Evolutionary conservation across 2,888 invertebrate genomes (phyloP).

Genomic region (Amaurobius ferox): DNA sequence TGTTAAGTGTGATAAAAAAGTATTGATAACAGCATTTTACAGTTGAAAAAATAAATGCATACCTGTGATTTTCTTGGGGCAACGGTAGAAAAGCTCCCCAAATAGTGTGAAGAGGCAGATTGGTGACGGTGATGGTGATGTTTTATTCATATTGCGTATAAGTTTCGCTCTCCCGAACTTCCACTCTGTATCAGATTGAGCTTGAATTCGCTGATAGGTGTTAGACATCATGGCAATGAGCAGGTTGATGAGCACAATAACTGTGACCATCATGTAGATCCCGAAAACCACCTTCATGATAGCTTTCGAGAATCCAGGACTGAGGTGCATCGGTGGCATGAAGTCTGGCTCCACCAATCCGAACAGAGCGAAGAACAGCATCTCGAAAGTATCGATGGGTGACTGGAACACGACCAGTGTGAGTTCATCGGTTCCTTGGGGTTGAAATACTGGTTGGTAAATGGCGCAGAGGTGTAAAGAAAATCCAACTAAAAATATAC

Average conservation of each 20-base stretch:
- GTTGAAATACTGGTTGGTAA: slow-evolving; percentile 86
- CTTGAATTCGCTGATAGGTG: slow-evolving; percentile 99
- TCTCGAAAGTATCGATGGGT: slow-evolving; percentile 94
- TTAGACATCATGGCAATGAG: slow-evolving; percentile 99
- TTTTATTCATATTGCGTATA: slow-evolving; percentile 98
- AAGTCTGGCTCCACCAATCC: slow-evolving; percentile 87
- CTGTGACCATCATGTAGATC: slow-evolving; percentile 97
- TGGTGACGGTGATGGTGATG: slow-evolving; percentile 97
- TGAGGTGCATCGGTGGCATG: slow-evolving; percentile 80
- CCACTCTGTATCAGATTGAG: slow-evolving; percentile 99
- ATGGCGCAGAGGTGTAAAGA: slow-evolving; percentile 92
- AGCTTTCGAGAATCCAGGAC: slow-evolving; percentile 78
- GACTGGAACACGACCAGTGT: slow-evolving; percentile 81
- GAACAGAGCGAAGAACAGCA: slow-evolving; percentile 98
- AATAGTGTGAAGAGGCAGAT: slow-evolving; percentile 92
- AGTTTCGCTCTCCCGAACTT: slow-evolving; percentile 99
- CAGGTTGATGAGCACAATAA: slow-evolving; percentile 98
- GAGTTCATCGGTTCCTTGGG: slow-evolving; percentile 75
- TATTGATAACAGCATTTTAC: too few species aligned
- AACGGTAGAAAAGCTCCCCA: slow-evolving; percentile 57
- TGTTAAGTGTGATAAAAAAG: too few species aligned
- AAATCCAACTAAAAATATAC: slow-evolving; percentile 98
- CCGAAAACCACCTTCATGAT: slow-evolving; percentile 87
- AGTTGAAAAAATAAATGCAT: too few species aligned
- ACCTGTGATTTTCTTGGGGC: slow-evolving; percentile 67